These are phyloP conservation scores for Mythimna lalbum DNA, from an alignment of 2,888 invertebrate species.

Conservation along the genomic window DNA sequence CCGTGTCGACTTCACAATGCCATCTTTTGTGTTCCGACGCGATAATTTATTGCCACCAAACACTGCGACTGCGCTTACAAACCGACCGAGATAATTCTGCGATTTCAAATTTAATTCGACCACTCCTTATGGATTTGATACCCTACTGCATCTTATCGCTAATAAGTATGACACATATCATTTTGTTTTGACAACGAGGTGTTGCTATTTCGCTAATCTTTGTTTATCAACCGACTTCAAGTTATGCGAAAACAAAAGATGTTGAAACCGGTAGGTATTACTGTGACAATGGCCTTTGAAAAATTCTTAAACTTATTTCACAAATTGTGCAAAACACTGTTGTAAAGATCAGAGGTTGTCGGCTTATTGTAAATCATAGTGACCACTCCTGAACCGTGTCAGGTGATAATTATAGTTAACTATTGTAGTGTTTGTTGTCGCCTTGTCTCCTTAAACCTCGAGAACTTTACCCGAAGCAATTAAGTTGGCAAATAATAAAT, in stretches of 20 bases:
- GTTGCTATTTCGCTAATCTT: slow-evolving; percentile 14
- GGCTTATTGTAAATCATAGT: slow-evolving; percentile 43
- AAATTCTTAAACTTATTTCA: slow-evolving; percentile 6
- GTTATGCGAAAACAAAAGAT: slow-evolving; percentile 10
- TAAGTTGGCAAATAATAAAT: slow-evolving; percentile 54
- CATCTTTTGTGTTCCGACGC: slow-evolving; percentile 88
- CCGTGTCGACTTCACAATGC: slow-evolving; percentile 87
- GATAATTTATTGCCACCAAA: slow-evolving; percentile 88
- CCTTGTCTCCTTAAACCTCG: slow-evolving; percentile 40
- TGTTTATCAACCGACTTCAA: neutral
- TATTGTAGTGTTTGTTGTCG: slow-evolving; percentile 45
- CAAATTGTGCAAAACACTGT: slow-evolving; percentile 29
- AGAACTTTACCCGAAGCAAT: slow-evolving; percentile 53
- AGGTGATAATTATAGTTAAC: slow-evolving; percentile 46
- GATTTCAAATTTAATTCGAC: slow-evolving; percentile 79
- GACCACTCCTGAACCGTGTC: slow-evolving; percentile 43
- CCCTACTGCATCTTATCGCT: slow-evolving; percentile 46
- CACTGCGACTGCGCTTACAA: slow-evolving; percentile 81
- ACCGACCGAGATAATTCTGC: slow-evolving; percentile 79
- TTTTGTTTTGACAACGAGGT: slow-evolving; percentile 22
- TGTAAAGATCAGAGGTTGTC: slow-evolving; percentile 27
- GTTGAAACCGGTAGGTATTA: neutral
- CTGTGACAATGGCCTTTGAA: slow-evolving; percentile 16
- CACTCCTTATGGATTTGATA: slow-evolving; percentile 68
- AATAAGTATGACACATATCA: slow-evolving; percentile 31